phyloP scores from a whole-genome alignment of 2,797 vertebrate species.

The Notamacropus eugenii region DNA sequence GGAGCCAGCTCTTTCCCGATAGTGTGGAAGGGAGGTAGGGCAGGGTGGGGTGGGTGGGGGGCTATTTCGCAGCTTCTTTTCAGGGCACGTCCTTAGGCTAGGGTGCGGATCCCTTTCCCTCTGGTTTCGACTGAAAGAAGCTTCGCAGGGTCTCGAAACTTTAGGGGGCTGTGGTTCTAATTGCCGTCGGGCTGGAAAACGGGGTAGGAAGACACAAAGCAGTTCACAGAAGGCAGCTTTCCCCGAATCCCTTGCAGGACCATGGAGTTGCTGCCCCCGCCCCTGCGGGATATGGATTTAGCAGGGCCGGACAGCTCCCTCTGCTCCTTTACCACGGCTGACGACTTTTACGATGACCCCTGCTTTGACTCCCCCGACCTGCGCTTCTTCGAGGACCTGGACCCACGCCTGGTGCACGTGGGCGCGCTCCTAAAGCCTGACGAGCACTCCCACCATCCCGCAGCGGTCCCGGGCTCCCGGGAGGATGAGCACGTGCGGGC shows the following conservation, averaged over 20 bases:
- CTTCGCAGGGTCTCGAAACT: not conserved
- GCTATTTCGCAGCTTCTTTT: not conserved
- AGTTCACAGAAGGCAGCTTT: not conserved
- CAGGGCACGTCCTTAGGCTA: not conserved
- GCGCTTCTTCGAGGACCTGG: conserved; percentile 98
- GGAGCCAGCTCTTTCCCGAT: not conserved
- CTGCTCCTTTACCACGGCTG: conserved; percentile 89
- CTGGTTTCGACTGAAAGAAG: not conserved
- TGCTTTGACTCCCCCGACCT: conserved; percentile 97
- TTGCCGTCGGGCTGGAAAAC: not conserved
- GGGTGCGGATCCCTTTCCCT: not conserved
- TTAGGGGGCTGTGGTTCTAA: not conserved
- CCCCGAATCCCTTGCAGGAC: not conserved
- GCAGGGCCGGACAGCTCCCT: conserved; percentile 91
- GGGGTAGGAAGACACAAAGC: not conserved
- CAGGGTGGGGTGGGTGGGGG: conserved; percentile 1
- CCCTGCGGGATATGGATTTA: conserved; percentile 82
- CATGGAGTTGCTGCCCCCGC: conserved; percentile 75
- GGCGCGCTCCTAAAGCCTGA: conserved; percentile 93
- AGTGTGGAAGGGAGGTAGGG: not conserved
- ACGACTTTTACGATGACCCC: conserved; percentile 97
- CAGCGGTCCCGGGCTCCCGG: conserved; percentile 81
- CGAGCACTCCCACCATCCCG: conserved; percentile 85
- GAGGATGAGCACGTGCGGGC: conserved; percentile 96
- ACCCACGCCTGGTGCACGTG: conserved; percentile 94